Conservation (phyloP, 2,113 vertebrate genomes). For the Solea senegalensis region DNA sequence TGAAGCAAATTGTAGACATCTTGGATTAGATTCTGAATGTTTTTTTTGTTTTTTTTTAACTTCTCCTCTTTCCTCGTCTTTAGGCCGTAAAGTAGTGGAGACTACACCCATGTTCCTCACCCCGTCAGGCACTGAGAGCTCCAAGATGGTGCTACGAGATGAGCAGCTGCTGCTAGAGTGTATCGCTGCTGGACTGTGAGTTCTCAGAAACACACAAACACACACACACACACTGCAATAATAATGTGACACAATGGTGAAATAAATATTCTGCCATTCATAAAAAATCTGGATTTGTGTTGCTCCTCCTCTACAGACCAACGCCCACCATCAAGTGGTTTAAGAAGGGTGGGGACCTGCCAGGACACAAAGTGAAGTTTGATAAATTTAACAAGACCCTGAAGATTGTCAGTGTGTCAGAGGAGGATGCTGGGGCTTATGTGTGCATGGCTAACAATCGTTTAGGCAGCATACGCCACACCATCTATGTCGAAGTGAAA, state of each 20-base stretch:
- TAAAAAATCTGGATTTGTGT: neutral
- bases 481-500: conserved; percentile 95
- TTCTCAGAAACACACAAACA: neutral
- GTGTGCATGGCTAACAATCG: conserved; percentile 95
- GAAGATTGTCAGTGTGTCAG: conserved; percentile 88
- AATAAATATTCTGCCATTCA: neutral
- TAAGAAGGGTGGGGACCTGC: conserved; percentile 94
- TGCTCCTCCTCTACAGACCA: conserved; percentile 80
- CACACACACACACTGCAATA: no score
- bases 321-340: conserved; percentile 93
- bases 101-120: conserved; percentile 91
- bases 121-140: conserved; percentile 88
- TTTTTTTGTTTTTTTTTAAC: conserved; percentile 12
- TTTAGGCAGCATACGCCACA: conserved; percentile 92
- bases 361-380: conserved; percentile 85
- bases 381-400: conserved; percentile 95
- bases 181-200: conserved; percentile 96
- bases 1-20: neutral
- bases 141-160: conserved; percentile 93
- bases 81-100: conserved; percentile 90
- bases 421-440: conserved; percentile 95
- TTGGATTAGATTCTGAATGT: conserved; percentile 5
- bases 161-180: conserved; percentile 93
- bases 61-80: conserved; percentile 47
- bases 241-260: neutral